These are phyloP conservation scores for Conopomorpha cramerella DNA, from an alignment of 1,140 invertebrate genomes.

Conservation along the genomic window DNA sequence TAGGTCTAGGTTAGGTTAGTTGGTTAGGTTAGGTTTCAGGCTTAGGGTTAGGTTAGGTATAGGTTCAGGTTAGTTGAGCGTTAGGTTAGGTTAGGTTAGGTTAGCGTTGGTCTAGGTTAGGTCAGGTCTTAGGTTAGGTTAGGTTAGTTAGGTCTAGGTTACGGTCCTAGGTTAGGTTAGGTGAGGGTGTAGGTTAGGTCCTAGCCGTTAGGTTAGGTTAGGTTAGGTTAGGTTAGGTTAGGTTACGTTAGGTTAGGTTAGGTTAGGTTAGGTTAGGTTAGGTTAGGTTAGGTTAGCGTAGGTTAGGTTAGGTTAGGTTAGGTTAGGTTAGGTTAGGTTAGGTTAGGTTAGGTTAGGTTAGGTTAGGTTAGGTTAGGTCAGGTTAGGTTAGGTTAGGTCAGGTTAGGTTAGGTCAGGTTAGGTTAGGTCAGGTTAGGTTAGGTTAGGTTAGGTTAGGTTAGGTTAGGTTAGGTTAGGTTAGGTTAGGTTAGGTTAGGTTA, in stretches of 20 bases:
- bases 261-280: constrained; percentile 15
- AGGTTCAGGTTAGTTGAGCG: constrained; percentile 21
- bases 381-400: constrained; percentile 11
- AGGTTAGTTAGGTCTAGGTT: constrained; percentile 13
- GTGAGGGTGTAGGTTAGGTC: constrained; percentile 25
- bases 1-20: constrained; percentile 22
- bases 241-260: constrained; percentile 17
- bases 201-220: constrained; percentile 19
- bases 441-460: constrained; percentile 19
- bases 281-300: too few species aligned
- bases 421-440: constrained; percentile 19
- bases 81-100: constrained; percentile 12
- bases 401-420: constrained; percentile 16
- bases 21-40: constrained; percentile 14
- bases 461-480: constrained; percentile 16
- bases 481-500: constrained; percentile 14
- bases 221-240: constrained; percentile 15
- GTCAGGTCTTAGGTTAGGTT: constrained; percentile 4
- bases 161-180: constrained; percentile 19
- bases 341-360: constrained; percentile 13
- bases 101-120: constrained; percentile 14
- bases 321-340: constrained; percentile 14
- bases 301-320: too few species aligned
- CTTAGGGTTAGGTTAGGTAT: constrained; percentile 21
- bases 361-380: constrained; percentile 11